Evolutionary conservation across 1,140 invertebrate genomes (phyloP).

Genomic region (Triops cancriformis): DNA sequence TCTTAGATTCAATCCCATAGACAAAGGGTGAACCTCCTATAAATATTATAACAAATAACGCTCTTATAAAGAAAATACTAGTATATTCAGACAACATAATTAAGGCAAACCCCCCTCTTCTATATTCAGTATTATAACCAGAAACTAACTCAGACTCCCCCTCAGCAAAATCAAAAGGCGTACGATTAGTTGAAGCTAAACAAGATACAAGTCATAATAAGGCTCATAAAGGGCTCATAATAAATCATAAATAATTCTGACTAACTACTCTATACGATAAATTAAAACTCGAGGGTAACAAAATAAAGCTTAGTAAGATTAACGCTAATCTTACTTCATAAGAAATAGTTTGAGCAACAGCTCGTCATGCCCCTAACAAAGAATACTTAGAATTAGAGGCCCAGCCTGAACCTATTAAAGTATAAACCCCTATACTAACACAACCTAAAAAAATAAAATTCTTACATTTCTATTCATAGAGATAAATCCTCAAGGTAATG

Average conservation of each 20-base stretch:
- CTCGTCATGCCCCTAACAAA: conserved; percentile 51
- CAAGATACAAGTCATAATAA: conserved; percentile 49
- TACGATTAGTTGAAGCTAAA: conserved; percentile 61
- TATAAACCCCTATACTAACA: conserved; percentile 50
- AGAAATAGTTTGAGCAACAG: conserved; percentile 56
- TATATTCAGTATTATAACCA: conserved; percentile 66
- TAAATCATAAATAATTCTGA: conserved; percentile 44
- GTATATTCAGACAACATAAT: conserved; percentile 63
- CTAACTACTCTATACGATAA: conserved; percentile 36
- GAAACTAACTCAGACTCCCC: conserved; percentile 64
- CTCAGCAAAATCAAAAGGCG: conserved; percentile 68
- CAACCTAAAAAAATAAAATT: conserved; percentile 47
- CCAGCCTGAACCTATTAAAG: conserved; percentile 49
- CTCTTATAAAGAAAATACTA: conserved; percentile 56
- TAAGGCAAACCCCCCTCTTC: conserved; percentile 54
- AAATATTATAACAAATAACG: conserved; percentile 47
- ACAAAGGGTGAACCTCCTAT: conserved; percentile 40
- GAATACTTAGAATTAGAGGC: conserved; percentile 58
- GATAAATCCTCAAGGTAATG: conserved; percentile 43
- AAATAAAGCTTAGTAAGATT: conserved; percentile 45
- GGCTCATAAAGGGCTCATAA: conserved; percentile 44
- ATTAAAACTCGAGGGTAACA: conserved; percentile 40
- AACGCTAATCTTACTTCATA: conserved; percentile 55
- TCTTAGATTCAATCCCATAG: too few relatives aligned
- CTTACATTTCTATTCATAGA: conserved; percentile 43